A percentile compares a stretch with the other conserved stretches of the same genome.
These are phyloP conservation scores for Drosophila lacicola DNA, from an alignment of 2,888 invertebrate species.

Conservation along the genomic window DNA sequence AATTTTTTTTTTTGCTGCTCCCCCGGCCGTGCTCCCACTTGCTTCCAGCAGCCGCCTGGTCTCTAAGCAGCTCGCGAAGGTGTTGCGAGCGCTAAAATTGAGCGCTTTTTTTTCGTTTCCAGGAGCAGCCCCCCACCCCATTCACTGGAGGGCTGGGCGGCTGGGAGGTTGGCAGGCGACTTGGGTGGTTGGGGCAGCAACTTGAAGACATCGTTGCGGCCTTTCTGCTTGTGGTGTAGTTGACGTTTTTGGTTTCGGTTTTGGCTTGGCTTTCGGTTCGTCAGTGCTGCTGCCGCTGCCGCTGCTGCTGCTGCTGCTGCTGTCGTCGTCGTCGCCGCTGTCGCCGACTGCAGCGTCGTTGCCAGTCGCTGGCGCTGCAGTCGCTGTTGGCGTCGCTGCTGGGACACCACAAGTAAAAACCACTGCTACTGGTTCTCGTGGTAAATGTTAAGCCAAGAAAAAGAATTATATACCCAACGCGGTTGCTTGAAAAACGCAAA, in stretches of 20 bases:
- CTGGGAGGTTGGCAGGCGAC: neutral
- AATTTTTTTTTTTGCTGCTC: conserved; percentile 34
- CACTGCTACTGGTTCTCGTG: conserved; percentile 86
- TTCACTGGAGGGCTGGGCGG: neutral
- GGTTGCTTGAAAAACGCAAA: conserved; percentile 61
- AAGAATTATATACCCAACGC: conserved; percentile 72
- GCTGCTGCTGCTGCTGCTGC: neutral
- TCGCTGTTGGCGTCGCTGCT: conserved; percentile 47
- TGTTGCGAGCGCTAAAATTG: conserved; percentile 70
- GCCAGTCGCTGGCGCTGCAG: conserved; percentile 9
- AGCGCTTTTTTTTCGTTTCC: conserved; percentile 67
- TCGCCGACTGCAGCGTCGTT: conserved; percentile 7
- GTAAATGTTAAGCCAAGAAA: conserved; percentile 83
- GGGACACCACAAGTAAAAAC: conserved; percentile 84
- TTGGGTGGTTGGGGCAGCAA: conserved; percentile 42
- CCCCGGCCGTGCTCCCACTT: conserved; percentile 6
- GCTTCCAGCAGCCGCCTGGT: conserved; percentile 43
- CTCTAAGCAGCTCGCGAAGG: conserved; percentile 46
- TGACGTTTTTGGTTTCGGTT: conserved; percentile 77
- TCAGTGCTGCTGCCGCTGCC: conserved; percentile 19
- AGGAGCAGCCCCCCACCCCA: neutral
- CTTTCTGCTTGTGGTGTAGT: conserved; percentile 80
- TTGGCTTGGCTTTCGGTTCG: conserved; percentile 65
- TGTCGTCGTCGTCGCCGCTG: conserved; percentile 4
- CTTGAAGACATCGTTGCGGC: conserved; percentile 80